phyloP scores from a whole-genome alignment of 2,113 vertebrate species.

The Propithecus coquereli region DNA sequence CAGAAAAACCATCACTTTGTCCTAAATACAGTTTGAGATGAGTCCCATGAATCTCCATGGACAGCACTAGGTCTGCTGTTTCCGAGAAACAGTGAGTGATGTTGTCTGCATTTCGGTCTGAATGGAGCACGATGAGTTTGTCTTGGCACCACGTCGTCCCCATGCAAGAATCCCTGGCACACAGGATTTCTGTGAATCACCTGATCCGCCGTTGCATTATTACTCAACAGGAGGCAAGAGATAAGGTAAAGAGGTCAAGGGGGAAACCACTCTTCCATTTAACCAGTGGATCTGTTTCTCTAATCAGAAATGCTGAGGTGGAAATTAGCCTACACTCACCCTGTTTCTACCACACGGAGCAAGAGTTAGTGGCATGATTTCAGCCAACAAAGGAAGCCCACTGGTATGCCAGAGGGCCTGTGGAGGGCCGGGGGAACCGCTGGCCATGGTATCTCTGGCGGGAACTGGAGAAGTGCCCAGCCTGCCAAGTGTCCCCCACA shows the following conservation, averaged over 20 bases:
- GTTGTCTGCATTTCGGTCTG: not conserved
- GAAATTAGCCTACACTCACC: not conserved
- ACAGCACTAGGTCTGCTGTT: not conserved
- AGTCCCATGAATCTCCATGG: not conserved
- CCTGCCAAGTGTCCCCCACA: not conserved
- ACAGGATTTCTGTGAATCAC: slow-evolving; percentile 36
- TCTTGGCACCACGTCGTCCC: not conserved
- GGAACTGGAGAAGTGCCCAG: not conserved
- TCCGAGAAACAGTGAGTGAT: not conserved
- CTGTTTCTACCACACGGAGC: not conserved
- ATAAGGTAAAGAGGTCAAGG: not conserved
- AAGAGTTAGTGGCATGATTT: not conserved
- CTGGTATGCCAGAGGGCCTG: not conserved
- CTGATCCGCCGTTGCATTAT: not conserved
- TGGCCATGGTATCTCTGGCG: not conserved
- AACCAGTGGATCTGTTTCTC: not conserved
- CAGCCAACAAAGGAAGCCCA: not conserved
- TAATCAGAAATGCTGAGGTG: not conserved
- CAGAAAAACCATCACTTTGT: not conserved
- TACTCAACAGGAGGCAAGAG: not conserved
- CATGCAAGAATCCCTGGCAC: not conserved
- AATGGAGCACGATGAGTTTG: not conserved
- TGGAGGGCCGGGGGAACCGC: not conserved
- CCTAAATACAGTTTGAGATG: not conserved
- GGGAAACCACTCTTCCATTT: not conserved